Evolutionary conservation across 1,140 invertebrate species (phyloP), one percentile per base, ranked within the genome.

Genomic region (Ceratoteleas bidentatus): DNA sequence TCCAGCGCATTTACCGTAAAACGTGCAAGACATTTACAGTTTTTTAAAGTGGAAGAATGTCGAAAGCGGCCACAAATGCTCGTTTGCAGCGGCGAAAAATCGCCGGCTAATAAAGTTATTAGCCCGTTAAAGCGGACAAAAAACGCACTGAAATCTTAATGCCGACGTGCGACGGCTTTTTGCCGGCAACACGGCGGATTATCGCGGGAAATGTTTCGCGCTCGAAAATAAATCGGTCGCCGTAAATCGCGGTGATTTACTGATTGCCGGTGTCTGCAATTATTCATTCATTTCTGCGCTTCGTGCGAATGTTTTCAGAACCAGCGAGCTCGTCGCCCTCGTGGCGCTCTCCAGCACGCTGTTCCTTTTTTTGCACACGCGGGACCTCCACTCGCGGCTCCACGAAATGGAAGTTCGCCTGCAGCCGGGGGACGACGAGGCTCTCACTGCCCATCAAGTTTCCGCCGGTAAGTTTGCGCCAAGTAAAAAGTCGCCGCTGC

Each of bases 361-460:
- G 64, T 96, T 96, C 89, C 93, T 96, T 78, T 96, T 96, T 87
- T 92, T 96, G 56, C 96, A 96, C 92, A 96, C 96, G 49, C 92
- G 95, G 84, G 95, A 96, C 86, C 89, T 96, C 50, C 95, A 95
- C 89, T 95, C 94, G 53, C 94, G 94, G 88, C 91, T 96, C 58
- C 93, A 93, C 65, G 94, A 95, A 87, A 96, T 96, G 94, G 94
- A 96, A 91, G 93, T 95, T 32, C 93, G 93, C 84, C 92, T 96
- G 32, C 95, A 96, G 83, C 94, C 94, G n/a, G 87, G 87, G 2
- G 89, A 90, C 24, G 95, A 95, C 82, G 95, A 95, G 85, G 92
- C 94, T 81, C 93, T 95, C 34, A 93, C 94, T 54, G 93, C 93
- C 65, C 95, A 95, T 88, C 94, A 95, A 88, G 89, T 94, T 66